Percentiles rank a stretch among this genome's conserved stretches.
These are phyloP conservation scores for Nymphalis urticae DNA, from an alignment of 2,888 invertebrate genomes.

Conservation along the genomic window DNA sequence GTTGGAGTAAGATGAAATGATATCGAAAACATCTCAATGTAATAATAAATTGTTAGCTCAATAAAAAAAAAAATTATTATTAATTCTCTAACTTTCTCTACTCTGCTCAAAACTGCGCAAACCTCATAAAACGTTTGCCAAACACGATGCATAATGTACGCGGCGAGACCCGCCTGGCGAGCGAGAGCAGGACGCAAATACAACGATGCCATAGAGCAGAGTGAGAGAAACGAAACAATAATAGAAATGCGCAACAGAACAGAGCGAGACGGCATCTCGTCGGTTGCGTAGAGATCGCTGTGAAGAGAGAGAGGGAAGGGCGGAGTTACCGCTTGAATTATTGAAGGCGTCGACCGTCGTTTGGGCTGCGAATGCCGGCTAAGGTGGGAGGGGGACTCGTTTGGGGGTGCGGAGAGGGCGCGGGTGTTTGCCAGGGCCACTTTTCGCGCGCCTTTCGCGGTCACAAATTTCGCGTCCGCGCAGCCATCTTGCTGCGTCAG, in stretches of 20 bases:
- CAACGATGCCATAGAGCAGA: constrained; percentile 25
- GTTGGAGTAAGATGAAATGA: too few relatives aligned
- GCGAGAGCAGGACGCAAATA: constrained; percentile 52
- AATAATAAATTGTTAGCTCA: background rate
- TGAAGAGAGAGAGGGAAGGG: constrained; percentile 54
- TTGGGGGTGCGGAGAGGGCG: constrained; percentile 37
- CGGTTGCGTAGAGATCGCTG: constrained; percentile 33
- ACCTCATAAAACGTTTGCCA: constrained; percentile 72
- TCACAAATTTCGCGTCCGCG: constrained; percentile 65
- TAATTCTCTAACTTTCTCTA: constrained; percentile 50
- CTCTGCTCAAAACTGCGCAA: constrained; percentile 65
- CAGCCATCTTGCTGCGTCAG: constrained; percentile 51
- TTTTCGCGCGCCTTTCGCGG: constrained; percentile 72
- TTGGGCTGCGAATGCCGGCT: constrained; percentile 64
- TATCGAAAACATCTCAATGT: background rate
- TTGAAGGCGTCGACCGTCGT: constrained; percentile 73
- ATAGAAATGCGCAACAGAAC: constrained; percentile 54
- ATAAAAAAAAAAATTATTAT: background rate
- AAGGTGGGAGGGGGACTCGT: constrained; percentile 30
- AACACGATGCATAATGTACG: constrained; percentile 75
- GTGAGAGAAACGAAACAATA: constrained; percentile 39
- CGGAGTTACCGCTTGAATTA: constrained; percentile 64
- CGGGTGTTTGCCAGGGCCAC: constrained; percentile 48
- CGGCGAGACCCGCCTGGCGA: constrained; percentile 64
- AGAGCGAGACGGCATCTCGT: constrained; percentile 50